A percentile compares a stretch with the other conserved stretches of the same genome.
phyloP scores from a whole-genome alignment of 1,140 invertebrate genomes.

The Watersipora subatra region DNA sequence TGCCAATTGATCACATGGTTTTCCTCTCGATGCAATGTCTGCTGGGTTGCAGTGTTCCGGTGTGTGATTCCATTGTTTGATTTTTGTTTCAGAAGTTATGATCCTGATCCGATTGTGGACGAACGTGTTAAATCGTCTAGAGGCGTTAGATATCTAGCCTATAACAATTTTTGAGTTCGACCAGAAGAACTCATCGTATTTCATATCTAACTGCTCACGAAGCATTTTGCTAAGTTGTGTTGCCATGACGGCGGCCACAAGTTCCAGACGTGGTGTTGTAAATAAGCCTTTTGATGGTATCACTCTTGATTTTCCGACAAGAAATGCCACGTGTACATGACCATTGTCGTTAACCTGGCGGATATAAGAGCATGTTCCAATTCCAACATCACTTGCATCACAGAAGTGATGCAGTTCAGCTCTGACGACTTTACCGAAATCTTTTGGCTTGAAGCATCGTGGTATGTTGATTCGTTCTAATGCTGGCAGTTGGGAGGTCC shows the following conservation, averaged over 20 bases:
- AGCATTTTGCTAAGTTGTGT: constrained; percentile 2
- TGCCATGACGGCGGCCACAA: constrained; percentile 13
- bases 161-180: constrained; percentile 12
- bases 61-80: background rate
- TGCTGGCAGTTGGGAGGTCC: constrained; percentile 8
- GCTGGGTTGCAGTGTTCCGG: background rate
- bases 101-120: constrained; percentile 7
- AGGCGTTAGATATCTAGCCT: constrained; percentile 14
- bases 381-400: constrained; percentile 12
- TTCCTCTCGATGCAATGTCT: background rate
- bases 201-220: background rate
- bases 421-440: constrained; percentile 29
- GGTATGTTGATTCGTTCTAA: constrained; percentile 5
- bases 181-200: constrained; percentile 12
- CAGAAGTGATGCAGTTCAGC: constrained; percentile 9
- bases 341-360: background rate
- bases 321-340: constrained; percentile 7
- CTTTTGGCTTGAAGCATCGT: constrained; percentile 6
- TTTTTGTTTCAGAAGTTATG: too few relatives aligned
- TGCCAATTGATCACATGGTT: background rate
- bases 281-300: constrained; percentile 7
- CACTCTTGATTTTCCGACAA: constrained; percentile 12
- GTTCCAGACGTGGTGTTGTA: constrained; percentile 14
- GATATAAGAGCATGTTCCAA: constrained; percentile 12
- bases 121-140: constrained; percentile 13